phyloP scores from a whole-genome alignment of 1,140 invertebrate species.

The Halesus radiatus region DNA sequence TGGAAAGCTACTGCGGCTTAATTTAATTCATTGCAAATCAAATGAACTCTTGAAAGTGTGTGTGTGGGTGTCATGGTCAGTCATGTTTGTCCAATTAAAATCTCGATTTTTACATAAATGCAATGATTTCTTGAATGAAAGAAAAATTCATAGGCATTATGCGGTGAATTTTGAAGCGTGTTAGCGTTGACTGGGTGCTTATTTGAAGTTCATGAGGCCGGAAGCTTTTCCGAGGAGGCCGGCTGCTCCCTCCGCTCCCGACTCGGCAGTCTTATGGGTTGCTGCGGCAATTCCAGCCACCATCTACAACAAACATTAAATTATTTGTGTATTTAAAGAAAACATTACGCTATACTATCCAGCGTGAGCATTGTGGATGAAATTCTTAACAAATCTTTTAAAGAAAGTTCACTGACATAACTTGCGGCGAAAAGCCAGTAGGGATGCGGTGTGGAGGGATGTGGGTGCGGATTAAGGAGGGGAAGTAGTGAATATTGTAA shows the following conservation, averaged over 20 bases:
- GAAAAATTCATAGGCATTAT: slow-evolving; percentile 31
- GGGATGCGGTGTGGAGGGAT: too few relatives aligned
- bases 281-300: slow-evolving; percentile 62
- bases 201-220: slow-evolving; percentile 61
- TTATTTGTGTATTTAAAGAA: too few relatives aligned
- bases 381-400: too few relatives aligned
- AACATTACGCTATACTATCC: too few relatives aligned
- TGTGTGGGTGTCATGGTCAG: background rate
- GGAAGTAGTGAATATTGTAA: too few relatives aligned
- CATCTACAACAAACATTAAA: slow-evolving; percentile 59
- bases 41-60: background rate
- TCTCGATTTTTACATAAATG: slow-evolving; percentile 22
- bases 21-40: slow-evolving; percentile 9
- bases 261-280: slow-evolving; percentile 64
- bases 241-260: slow-evolving; percentile 63
- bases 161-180: slow-evolving; percentile 33
- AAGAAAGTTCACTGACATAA: too few relatives aligned
- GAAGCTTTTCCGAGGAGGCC: slow-evolving; percentile 66
- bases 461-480: too few relatives aligned
- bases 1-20: background rate
- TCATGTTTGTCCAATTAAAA: slow-evolving; percentile 15
- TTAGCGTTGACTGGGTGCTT: slow-evolving; percentile 21
- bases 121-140: slow-evolving; percentile 28
- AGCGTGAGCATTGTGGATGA: too few relatives aligned
- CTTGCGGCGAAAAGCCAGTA: too few relatives aligned